Percentiles rank a stretch among this genome's conserved stretches.
Conservation (phyloP, 2,888 invertebrate genomes). For the Acanthopleura granulata region DNA sequence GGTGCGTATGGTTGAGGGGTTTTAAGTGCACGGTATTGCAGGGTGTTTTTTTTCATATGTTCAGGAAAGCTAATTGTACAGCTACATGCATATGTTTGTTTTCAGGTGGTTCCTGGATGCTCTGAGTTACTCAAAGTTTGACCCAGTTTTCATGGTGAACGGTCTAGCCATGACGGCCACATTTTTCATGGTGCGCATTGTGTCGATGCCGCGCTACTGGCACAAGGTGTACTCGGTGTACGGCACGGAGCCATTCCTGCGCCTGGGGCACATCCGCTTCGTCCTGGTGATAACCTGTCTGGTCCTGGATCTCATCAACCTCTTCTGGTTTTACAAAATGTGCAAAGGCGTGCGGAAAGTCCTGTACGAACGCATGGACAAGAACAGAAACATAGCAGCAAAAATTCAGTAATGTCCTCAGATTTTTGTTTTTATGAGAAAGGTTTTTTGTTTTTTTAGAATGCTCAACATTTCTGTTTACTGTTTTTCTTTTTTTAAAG, state of each 20-base stretch:
- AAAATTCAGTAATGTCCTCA: slow-evolving; percentile 12
- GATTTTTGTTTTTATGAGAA: no score
- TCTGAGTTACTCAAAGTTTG: slow-evolving; percentile 51
- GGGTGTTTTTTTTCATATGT: no score
- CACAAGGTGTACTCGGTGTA: slow-evolving; percentile 61
- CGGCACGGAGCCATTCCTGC: slow-evolving; percentile 51
- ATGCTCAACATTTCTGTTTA: no score
- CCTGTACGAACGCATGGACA: slow-evolving; percentile 30
- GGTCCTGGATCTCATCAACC: slow-evolving; percentile 63
- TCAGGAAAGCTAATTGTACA: no score
- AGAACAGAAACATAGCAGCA: slow-evolving; percentile 22
- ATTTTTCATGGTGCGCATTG: slow-evolving; percentile 64
- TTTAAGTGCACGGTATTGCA: no score
- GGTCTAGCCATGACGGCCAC: slow-evolving; percentile 65
- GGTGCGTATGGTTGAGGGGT: no score
- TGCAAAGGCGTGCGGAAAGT: slow-evolving; percentile 56
- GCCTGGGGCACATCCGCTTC: slow-evolving; percentile 61
- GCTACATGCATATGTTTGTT: slow-evolving; percentile 9
- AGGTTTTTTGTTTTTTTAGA: no score
- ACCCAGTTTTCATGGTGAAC: slow-evolving; percentile 54
- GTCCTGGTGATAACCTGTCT: slow-evolving; percentile 62
- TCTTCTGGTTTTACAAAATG: slow-evolving; percentile 66
- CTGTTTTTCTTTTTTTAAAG: no score
- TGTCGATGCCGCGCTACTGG: slow-evolving; percentile 66
- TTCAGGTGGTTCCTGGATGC: slow-evolving; percentile 65